Evolutionary conservation across 2,888 invertebrate genomes (phyloP).

Genomic region (Pyrocoelia pectoralis): DNA sequence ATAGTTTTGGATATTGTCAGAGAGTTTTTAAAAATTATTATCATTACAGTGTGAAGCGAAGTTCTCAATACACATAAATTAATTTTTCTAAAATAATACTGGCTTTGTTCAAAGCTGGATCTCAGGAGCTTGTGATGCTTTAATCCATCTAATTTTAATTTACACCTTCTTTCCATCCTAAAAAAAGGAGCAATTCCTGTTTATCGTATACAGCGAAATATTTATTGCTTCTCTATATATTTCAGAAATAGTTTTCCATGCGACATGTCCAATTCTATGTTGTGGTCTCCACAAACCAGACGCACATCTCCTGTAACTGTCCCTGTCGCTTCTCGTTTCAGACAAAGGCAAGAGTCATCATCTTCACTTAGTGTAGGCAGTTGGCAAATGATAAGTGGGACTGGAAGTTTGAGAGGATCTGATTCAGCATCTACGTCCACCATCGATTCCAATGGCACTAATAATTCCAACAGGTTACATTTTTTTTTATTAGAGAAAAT

Average conservation of each 20-base stretch:
- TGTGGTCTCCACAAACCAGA: slow-evolving; percentile 36
- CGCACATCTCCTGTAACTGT: slow-evolving; percentile 70
- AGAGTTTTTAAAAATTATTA: too few relatives aligned
- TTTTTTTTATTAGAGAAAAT: neutral
- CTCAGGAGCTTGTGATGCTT: too few relatives aligned
- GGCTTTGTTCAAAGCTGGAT: too few relatives aligned
- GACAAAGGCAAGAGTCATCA: slow-evolving; percentile 68
- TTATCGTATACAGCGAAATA: too few relatives aligned
- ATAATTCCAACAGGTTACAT: slow-evolving; percentile 46
- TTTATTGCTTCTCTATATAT: too few relatives aligned
- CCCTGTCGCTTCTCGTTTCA: slow-evolving; percentile 61
- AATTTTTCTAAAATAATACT: too few relatives aligned
- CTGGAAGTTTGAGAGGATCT: slow-evolving; percentile 69
- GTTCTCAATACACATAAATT: too few relatives aligned
- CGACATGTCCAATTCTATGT: slow-evolving; percentile 19
- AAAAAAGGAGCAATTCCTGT: too few relatives aligned
- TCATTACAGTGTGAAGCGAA: too few relatives aligned
- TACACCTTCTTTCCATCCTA: too few relatives aligned
- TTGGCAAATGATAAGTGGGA: slow-evolving; percentile 75
- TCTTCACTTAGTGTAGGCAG: slow-evolving; percentile 66
- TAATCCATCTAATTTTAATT: too few relatives aligned
- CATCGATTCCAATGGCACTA: slow-evolving; percentile 45
- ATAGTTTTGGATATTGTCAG: too few relatives aligned
- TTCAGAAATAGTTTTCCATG: slow-evolving; percentile 21
- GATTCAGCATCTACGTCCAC: slow-evolving; percentile 57